These are phyloP conservation scores for Pempheris klunzingeri DNA, from an alignment of 2,797 vertebrate genomes.

Conservation along the genomic window DNA sequence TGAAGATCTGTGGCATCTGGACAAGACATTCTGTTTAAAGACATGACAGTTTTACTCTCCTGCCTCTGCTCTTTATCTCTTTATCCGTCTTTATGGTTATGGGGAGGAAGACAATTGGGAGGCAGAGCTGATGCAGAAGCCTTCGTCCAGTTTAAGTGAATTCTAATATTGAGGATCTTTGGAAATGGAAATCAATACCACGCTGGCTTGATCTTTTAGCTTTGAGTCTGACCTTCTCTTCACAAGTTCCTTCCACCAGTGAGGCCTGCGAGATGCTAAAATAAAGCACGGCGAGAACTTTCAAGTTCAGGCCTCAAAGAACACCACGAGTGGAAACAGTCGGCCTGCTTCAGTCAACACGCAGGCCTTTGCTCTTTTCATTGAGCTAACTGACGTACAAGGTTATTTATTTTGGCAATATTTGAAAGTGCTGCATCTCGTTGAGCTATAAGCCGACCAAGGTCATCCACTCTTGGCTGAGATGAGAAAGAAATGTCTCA, in stretches of 20 bases:
- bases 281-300: constrained; percentile 23
- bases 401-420: constrained; percentile 47
- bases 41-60: not conserved
- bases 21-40: not conserved
- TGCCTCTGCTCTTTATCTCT: not conserved
- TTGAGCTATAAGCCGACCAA: constrained; percentile 28
- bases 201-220: constrained; percentile 56
- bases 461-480: constrained; percentile 29
- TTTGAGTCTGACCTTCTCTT: constrained; percentile 47
- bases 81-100: not conserved
- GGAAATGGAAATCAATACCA: constrained; percentile 63
- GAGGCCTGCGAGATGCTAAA: constrained; percentile 31
- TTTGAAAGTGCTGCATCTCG: constrained; percentile 46
- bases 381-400: constrained; percentile 9
- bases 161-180: constrained; percentile 38
- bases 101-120: not conserved
- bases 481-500: constrained; percentile 33
- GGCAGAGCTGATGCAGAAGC: not conserved
- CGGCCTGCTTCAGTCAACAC: constrained; percentile 2
- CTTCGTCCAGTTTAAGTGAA: constrained; percentile 25
- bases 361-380: constrained; percentile 19
- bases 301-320: constrained; percentile 43
- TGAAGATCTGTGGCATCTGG: constrained; percentile 15
- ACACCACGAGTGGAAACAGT: not conserved
- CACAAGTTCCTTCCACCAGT: constrained; percentile 26